Percentiles rank a stretch among this genome's conserved stretches.
These are phyloP conservation scores for Malacoraja senta DNA, from an alignment of 2,797 vertebrate species.

Conservation along the genomic window DNA sequence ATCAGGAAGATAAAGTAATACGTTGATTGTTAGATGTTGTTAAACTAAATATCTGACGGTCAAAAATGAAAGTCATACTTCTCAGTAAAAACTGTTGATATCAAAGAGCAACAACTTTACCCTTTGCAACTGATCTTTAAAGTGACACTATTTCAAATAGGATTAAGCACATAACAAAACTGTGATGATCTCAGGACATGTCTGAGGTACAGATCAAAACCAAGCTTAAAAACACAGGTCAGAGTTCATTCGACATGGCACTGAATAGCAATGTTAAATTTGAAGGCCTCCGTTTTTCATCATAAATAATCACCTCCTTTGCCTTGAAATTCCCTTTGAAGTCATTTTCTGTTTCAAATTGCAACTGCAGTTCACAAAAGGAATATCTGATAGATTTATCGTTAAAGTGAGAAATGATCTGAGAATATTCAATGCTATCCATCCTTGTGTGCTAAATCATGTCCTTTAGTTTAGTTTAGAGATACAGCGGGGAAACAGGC, in stretches of 20 bases:
- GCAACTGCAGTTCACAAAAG: not conserved
- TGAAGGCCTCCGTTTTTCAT: not conserved
- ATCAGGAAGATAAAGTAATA: not conserved
- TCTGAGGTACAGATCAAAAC: conserved; percentile 6
- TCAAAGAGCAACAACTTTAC: not conserved
- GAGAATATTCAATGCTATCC: not conserved
- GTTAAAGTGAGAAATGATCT: not conserved
- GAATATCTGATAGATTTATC: not conserved
- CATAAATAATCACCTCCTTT: not conserved
- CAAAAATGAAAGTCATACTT: not conserved
- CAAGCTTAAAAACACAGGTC: not conserved
- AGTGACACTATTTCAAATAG: not conserved
- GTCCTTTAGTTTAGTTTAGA: not conserved
- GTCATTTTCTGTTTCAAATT: conserved; percentile 20
- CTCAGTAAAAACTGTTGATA: not conserved
- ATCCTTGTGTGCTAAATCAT: not conserved
- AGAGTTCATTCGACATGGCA: not conserved
- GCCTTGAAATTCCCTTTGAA: not conserved
- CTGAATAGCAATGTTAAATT: not conserved
- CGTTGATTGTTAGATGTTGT: not conserved
- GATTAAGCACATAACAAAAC: not conserved
- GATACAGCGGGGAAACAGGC: no score
- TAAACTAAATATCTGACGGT: not conserved
- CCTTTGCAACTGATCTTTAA: not conserved
- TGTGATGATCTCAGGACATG: not conserved